A percentile compares a stretch with the other conserved stretches of the same genome.
Conservation (phyloP, 2,888 invertebrate species). For the Stramonita haemastoma region DNA sequence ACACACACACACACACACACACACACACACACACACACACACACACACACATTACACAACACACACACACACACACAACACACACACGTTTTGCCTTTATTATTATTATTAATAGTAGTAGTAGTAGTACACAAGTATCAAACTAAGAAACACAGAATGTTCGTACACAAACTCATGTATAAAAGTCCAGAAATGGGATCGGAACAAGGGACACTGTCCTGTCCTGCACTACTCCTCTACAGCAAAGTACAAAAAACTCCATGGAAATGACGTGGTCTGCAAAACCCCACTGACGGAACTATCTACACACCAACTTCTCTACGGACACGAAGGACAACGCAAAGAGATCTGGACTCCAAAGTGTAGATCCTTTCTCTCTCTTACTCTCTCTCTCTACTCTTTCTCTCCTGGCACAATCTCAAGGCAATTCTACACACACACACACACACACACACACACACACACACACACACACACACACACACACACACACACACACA, state of each 20-base stretch:
- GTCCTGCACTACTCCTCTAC: too few relatives aligned
- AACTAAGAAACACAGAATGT: neutral
- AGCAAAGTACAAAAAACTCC: too few relatives aligned
- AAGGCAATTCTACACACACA: neutral
- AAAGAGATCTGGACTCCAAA: too few relatives aligned
- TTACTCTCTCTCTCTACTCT: neutral
- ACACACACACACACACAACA: neutral
- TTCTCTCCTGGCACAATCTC: neutral
- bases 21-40: neutral
- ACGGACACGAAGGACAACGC: neutral
- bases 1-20: neutral
- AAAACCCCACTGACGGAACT: too few relatives aligned
- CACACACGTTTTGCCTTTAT: neutral
- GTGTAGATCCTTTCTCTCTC: neutral
- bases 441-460: neutral
- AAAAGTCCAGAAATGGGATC: neutral
- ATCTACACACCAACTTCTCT: neutral
- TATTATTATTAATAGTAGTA: neutral
- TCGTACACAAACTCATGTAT: neutral
- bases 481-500: neutral
- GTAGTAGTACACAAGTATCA: neutral
- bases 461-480: neutral
- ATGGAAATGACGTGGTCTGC: too few relatives aligned
- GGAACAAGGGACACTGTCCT: too few relatives aligned
- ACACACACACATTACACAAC: too few relatives aligned